Evolutionary conservation across 2,797 vertebrate genomes (phyloP), one percentile per base, ranked within the genome.

Genomic region (Manis crassicaudata): DNA sequence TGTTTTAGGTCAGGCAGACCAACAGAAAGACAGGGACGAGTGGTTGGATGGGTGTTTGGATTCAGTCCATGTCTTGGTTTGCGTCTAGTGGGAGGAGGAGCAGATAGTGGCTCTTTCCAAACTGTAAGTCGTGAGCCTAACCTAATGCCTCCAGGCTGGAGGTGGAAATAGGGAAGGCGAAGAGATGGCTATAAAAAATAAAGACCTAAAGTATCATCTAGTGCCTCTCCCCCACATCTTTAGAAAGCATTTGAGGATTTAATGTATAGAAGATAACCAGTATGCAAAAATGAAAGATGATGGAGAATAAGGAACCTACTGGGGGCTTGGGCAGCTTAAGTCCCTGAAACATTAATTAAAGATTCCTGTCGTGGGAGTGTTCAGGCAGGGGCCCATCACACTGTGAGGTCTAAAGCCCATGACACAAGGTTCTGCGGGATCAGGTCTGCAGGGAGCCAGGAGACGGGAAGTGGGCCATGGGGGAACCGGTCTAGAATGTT

Each of bases 401-500:
- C 0, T 3, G 60, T 50, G 35, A 83, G 76, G 75, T 84, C 68
- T 88, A 85, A 97, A 96, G 21, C 80, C 52, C 76, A 85, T 56
- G 75, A 52, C 2, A 2, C 29, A 1, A 16, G 63, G 83, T 82
- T 97, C 73, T 2, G 4, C 54, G 82, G 89, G 73, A 65, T 72
- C 0, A 4, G 88, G 95, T 90, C 97, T 96, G 88, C 60, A 70
- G 84, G 83, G 93, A 97, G 91, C 81, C 37, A 7, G 92, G 95
- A 97, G 97, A 88, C 85, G 87, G 96, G 97, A 96, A 96, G 93
- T 89, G 97, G 95, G 97, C 97, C 92, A 60, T 98, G 96, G 97
- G 98, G 95, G 98, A 97, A 94, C 98, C 11, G n/a, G 96, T 95
- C 96, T 96, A 97, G 97, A 98, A 98, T 68, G 98, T 97, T 98